Base-by-base conservation (phyloP, 2,113 vertebrate genomes). In the Petromus typicus region DNA sequence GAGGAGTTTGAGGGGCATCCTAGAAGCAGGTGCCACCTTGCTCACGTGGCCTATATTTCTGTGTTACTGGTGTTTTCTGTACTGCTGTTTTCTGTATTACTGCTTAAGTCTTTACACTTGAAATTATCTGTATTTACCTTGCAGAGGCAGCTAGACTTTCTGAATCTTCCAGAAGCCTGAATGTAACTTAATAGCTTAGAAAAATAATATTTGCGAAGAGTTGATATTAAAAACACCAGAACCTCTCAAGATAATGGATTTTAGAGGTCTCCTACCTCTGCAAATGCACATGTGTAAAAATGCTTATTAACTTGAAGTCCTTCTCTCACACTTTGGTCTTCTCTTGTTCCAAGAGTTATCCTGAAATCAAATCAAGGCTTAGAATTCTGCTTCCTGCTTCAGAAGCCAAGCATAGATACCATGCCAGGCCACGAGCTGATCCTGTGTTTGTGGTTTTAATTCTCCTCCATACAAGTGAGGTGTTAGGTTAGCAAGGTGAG, bases 191-290 rank as follows among this genome's bases (percentile, higher is more conserved):
- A 84, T 51, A 90, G 91, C 75, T 95, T 95, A 82, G 85, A 66
- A 90, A 93, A 93, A 96, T 76, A 81, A 76, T 90, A 83, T 78
- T 86, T 93, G 78, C 75, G 67, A 93, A 90, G 66, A 93, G 34
- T 93, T 95, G 87, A 75, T 67, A 91, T 93, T 97, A 16, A 17
- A 96, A 96, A 93, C 54, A 4, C 45, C 30, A 87, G 25, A 81
- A 66, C 80, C 56, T 94, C 96, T 96, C 93, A 96, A 96, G 85
- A 85, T 96, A 96, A 95, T 95, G 80, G 86, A 64, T 64, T 84
- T n/a, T 73, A 78, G 45, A 96, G 59, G 25, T 45, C 27, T 92
- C 56, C 32, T 69, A 81, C 71, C 67, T 96, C 57, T 87, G 40
- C 40, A 91, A 93, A 80, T 6, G 25, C 56, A 45, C 32, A 34